Conservation (phyloP, 2,797 vertebrate genomes). For the Sphenopsis melanotis region DNA sequence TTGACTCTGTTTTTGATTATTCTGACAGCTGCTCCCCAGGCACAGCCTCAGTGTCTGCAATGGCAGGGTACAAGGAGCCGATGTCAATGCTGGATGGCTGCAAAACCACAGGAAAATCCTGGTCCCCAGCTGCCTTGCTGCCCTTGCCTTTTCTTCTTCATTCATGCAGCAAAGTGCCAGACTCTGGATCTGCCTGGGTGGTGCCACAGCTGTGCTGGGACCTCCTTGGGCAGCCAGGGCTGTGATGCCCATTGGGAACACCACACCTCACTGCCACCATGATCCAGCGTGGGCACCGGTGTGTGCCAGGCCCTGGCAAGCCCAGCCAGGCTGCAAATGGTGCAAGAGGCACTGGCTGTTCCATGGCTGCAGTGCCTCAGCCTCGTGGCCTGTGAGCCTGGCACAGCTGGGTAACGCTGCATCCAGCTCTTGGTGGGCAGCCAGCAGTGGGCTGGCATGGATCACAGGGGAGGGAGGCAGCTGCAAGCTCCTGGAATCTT, state of each 20-base stretch:
- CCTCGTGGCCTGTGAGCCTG: neutral
- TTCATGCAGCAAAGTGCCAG: neutral
- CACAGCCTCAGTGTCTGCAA: fast-evolving
- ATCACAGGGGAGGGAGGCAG: neutral
- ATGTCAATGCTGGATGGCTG: neutral
- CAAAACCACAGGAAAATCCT: neutral
- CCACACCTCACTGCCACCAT: fast-evolving
- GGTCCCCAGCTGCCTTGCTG: neutral
- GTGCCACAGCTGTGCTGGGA: neutral
- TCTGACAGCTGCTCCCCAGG: neutral
- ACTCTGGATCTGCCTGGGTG: neutral
- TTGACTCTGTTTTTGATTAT: neutral
- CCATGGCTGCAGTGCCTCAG: neutral
- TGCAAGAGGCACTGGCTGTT: neutral
- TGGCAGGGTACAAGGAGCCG: neutral
- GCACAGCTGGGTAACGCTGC: neutral
- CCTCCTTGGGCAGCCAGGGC: fast-evolving
- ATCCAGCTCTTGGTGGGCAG: neutral
- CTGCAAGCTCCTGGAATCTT: neutral
- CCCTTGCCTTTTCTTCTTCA: neutral
- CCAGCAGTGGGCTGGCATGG: neutral
- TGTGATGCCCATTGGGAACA: neutral
- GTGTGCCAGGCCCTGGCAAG: neutral
- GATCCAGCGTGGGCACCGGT: fast-evolving
- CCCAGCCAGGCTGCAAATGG: neutral